phyloP scores from a whole-genome alignment of 2,113 vertebrate genomes.

The Alouatta palliata region DNA sequence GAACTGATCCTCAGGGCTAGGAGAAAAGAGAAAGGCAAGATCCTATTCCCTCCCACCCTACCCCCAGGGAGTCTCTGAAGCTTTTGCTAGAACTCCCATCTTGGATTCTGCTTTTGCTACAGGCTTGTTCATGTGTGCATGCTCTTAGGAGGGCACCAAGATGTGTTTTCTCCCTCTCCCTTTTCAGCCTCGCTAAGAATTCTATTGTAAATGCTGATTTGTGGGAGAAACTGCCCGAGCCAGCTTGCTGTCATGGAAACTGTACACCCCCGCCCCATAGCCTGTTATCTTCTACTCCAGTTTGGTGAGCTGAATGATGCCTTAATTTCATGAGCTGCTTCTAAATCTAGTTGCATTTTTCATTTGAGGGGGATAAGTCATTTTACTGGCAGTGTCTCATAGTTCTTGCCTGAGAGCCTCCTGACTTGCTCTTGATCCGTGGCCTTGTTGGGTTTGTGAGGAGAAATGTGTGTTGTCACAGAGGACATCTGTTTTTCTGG shows the following conservation, averaged over 20 bases:
- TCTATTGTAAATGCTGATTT: constrained; percentile 67
- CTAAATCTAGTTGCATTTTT: constrained; percentile 38
- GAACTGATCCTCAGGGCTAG: neutral
- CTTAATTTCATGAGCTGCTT: constrained; percentile 48
- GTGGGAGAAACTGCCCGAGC: constrained; percentile 48
- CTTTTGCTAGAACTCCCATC: neutral
- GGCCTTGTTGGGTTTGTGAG: constrained; percentile 32
- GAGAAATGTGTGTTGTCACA: neutral
- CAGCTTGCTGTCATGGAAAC: constrained; percentile 73
- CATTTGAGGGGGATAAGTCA: neutral
- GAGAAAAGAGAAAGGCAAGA: neutral
- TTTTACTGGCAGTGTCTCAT: neutral
- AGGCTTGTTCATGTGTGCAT: neutral
- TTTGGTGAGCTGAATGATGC: constrained; percentile 28
- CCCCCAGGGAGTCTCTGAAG: neutral
- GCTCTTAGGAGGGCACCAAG: neutral
- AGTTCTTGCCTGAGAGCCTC: neutral
- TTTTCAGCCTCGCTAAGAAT: constrained; percentile 79
- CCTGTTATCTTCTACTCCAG: neutral
- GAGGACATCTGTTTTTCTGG: constrained; percentile 42
- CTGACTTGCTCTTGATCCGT: neutral
- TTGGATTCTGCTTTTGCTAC: constrained; percentile 39
- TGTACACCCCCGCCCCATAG: constrained; percentile 12
- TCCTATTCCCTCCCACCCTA: neutral
- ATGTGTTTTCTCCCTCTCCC: constrained; percentile 59